Evolutionary conservation across 2,888 invertebrate genomes (phyloP).

Genomic region (Mesorhabditis spiculigera): DNA sequence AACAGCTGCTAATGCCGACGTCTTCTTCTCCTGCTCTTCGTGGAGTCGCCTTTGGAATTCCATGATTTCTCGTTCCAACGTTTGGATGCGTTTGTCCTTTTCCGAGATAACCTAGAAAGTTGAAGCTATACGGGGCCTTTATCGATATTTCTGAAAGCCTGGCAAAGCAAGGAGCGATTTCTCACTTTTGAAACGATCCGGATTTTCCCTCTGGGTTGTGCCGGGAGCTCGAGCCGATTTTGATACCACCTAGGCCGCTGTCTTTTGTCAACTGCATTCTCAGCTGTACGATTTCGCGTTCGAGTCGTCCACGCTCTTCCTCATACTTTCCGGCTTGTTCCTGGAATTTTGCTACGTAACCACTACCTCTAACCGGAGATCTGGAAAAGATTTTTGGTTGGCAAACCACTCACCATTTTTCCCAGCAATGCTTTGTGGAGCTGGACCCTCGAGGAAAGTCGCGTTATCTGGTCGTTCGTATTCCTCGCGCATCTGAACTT

Average conservation of each 20-base stretch:
- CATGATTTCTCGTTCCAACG: neutral
- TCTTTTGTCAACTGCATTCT: conserved; percentile 39
- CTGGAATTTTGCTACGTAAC: conserved; percentile 79
- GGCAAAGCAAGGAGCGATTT: neutral
- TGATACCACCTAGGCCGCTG: neutral
- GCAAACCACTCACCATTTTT: conserved; percentile 13
- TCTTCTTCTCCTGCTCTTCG: conserved; percentile 30
- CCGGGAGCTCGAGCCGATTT: neutral
- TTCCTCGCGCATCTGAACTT: conserved; percentile 32
- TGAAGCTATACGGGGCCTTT: too few relatives aligned
- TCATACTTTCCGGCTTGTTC: conserved; percentile 74
- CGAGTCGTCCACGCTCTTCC: conserved; percentile 74
- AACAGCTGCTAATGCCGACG: conserved; percentile 23
- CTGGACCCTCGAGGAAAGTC: conserved; percentile 24
- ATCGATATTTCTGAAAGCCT: too few relatives aligned
- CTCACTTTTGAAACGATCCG: neutral
- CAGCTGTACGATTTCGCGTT: conserved; percentile 75
- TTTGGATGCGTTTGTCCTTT: neutral
- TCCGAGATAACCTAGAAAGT: neutral
- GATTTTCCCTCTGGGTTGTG: neutral
- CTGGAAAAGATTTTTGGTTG: neutral
- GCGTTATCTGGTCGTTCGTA: conserved; percentile 18
- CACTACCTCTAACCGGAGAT: conserved; percentile 72
- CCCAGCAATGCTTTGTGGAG: conserved; percentile 24
- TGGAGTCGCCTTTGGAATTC: conserved; percentile 23